These are phyloP conservation scores for Pomatostomus ruficeps DNA, from an alignment of 2,113 vertebrate species.

Conservation along the genomic window DNA sequence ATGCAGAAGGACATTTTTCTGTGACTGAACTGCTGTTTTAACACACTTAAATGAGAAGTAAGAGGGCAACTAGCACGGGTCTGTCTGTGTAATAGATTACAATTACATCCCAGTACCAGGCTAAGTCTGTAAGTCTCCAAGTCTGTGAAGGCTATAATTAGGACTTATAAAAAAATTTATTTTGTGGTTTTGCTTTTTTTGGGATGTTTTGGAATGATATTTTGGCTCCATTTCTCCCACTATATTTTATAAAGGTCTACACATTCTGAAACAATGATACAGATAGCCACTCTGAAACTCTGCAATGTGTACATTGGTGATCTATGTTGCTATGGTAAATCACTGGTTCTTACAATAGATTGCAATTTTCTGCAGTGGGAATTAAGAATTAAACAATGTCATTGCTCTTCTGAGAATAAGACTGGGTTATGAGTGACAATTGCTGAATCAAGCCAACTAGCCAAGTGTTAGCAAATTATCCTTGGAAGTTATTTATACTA, in stretches of 20 bases:
- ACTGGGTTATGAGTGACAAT: background rate
- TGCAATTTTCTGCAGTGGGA: background rate
- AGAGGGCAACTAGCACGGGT: background rate
- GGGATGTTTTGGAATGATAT: background rate
- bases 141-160: background rate
- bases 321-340: background rate
- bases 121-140: background rate
- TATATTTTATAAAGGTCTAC: background rate
- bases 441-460: conserved; percentile 1
- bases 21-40: background rate
- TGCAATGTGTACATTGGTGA: background rate
- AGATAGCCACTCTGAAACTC: background rate
- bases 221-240: background rate
- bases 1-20: background rate
- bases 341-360: background rate
- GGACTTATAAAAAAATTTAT: background rate
- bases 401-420: conserved; percentile 1
- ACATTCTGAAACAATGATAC: background rate
- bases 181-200: background rate
- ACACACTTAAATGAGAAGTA: background rate
- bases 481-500: conserved; percentile 4
- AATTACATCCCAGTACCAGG: background rate
- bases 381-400: background rate
- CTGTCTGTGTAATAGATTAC: background rate
- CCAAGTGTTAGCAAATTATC: conserved; percentile 23